These are phyloP conservation scores for Parauchenoglanis punctatus DNA, from an alignment of 2,797 vertebrate genomes.

Conservation along the genomic window DNA sequence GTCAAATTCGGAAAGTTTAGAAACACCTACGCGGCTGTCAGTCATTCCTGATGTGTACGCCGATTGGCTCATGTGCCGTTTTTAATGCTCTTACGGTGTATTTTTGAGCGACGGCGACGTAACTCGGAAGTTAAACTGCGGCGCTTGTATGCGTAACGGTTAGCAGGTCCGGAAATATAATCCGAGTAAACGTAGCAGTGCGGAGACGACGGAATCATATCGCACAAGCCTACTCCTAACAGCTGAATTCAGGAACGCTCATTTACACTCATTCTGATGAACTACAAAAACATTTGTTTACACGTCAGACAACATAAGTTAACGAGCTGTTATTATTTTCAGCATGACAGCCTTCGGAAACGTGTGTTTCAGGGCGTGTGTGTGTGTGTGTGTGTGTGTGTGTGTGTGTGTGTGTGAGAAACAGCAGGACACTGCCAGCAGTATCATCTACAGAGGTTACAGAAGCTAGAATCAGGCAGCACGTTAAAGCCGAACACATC, in stretches of 20 bases:
- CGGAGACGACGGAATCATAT: background rate
- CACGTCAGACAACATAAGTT: background rate
- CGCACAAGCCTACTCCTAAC: background rate
- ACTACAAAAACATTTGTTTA: background rate
- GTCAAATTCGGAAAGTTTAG: background rate
- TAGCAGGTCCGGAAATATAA: background rate
- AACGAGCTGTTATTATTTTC: no score
- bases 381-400: conserved; percentile 30
- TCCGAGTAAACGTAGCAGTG: background rate
- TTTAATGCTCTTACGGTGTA: background rate
- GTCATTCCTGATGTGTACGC: no score
- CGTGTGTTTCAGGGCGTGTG: background rate
- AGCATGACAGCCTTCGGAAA: background rate
- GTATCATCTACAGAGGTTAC: conserved; percentile 49
- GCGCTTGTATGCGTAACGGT: background rate
- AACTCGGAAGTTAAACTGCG: no score
- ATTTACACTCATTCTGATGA: no score
- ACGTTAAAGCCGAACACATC: background rate
- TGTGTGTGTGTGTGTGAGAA: conserved; percentile 12
- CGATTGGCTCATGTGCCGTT: background rate
- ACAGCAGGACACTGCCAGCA: conserved; percentile 72
- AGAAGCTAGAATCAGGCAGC: conserved; percentile 5
- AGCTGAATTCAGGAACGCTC: background rate
- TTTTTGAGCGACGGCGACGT: background rate
- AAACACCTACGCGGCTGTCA: background rate